Conservation (phyloP, 2,113 vertebrate genomes). For the Gambusia holbrooki region DNA sequence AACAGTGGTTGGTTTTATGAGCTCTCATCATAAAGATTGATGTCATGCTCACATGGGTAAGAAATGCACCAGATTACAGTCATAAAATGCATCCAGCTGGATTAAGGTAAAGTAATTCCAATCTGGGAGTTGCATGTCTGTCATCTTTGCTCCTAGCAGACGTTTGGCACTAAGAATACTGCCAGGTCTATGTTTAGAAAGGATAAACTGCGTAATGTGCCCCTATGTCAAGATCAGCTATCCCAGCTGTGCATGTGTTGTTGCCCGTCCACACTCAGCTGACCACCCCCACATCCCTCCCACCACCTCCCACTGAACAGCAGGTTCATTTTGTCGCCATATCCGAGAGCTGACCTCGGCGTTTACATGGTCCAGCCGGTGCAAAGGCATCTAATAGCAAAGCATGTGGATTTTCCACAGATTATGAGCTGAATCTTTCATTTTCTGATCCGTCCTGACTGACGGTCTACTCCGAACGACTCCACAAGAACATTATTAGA, state of each 20-base stretch:
- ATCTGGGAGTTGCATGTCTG: slow-evolving; percentile 17
- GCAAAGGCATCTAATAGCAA: slow-evolving; percentile 29
- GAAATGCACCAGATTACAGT: slow-evolving; percentile 21
- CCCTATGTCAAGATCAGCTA: slow-evolving; percentile 33
- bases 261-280: slow-evolving; percentile 29
- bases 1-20: slow-evolving; percentile 17
- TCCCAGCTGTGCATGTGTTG: slow-evolving; percentile 46
- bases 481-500: neutral
- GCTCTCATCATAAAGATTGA: slow-evolving; percentile 34
- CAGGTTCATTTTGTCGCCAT: slow-evolving; percentile 47
- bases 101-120: slow-evolving; percentile 8
- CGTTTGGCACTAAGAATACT: slow-evolving; percentile 34
- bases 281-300: slow-evolving; percentile 21
- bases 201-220: slow-evolving; percentile 52
- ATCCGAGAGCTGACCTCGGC: slow-evolving; percentile 3
- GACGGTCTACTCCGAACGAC: slow-evolving; percentile 27
- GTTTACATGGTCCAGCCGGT: neutral
- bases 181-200: slow-evolving; percentile 63
- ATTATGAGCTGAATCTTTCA: slow-evolving; percentile 33
- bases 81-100: slow-evolving; percentile 4
- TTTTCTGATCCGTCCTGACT: slow-evolving; percentile 20
- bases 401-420: slow-evolving; percentile 32
- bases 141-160: slow-evolving; percentile 17
- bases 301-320: slow-evolving; percentile 18
- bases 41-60: neutral